Conservation (phyloP, 2,797 vertebrate genomes). For the Muraenolepis orangiensis region DNA sequence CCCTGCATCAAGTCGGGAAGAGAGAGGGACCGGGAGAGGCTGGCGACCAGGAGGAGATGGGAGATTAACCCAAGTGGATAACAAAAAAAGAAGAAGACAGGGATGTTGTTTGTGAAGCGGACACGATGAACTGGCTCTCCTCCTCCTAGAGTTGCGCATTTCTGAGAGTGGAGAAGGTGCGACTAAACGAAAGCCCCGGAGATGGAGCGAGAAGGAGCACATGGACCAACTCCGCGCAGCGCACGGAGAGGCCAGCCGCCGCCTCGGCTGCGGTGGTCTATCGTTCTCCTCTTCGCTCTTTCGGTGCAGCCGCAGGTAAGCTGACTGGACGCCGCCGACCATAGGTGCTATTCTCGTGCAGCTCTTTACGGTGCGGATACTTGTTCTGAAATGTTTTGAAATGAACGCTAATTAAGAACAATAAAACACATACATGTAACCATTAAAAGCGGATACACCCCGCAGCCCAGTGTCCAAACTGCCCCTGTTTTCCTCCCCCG, state of each 20-base stretch:
- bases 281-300: slow-evolving; percentile 68
- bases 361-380: slow-evolving; percentile 36
- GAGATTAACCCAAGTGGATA: slow-evolving; percentile 24
- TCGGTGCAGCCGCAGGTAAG: slow-evolving; percentile 75
- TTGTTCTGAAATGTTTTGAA: slow-evolving; percentile 5
- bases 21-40: slow-evolving; percentile 22
- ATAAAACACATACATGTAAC: not conserved
- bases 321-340: slow-evolving; percentile 30
- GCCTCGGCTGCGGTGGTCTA: slow-evolving; percentile 57
- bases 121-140: slow-evolving; percentile 56
- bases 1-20: slow-evolving; percentile 33
- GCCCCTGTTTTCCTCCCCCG: slow-evolving; percentile 22
- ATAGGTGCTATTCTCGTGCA: slow-evolving; percentile 69
- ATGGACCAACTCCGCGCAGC: slow-evolving; percentile 24
- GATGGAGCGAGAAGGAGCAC: slow-evolving; percentile 62
- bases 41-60: slow-evolving; percentile 19
- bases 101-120: slow-evolving; percentile 39
- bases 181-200: too few species aligned
- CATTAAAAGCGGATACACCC: not conserved
- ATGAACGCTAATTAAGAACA: slow-evolving; percentile 2
- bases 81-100: slow-evolving; percentile 19
- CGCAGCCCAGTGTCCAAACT: not conserved
- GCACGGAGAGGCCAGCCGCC: slow-evolving; percentile 44
- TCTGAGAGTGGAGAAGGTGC: slow-evolving; percentile 43
- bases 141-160: slow-evolving; percentile 40